phyloP scores from a whole-genome alignment of 2,888 invertebrate species.

The Ectemnius cavifrons region DNA sequence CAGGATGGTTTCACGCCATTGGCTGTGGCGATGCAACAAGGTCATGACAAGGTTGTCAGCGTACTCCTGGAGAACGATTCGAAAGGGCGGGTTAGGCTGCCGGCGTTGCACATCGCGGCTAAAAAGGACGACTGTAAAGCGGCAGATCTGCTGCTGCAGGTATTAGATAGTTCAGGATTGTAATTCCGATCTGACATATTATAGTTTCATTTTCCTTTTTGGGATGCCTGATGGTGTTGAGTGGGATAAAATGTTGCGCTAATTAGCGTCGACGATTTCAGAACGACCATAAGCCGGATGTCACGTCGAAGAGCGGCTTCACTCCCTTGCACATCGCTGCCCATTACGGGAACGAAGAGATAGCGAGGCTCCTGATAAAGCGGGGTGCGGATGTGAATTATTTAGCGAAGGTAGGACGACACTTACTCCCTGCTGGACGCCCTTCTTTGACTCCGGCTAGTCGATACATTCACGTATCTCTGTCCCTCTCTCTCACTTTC shows the following conservation, averaged over 20 bases:
- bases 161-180: slow-evolving; percentile 63
- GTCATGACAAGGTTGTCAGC: slow-evolving; percentile 97
- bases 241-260: not conserved
- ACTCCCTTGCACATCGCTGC: slow-evolving; percentile 99
- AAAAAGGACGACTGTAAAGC: slow-evolving; percentile 99
- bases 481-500: not conserved
- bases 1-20: slow-evolving; percentile 98
- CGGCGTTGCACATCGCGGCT: slow-evolving; percentile 98
- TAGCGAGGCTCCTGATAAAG: slow-evolving; percentile 92
- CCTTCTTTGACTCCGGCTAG: not conserved
- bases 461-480: not conserved
- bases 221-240: not conserved
- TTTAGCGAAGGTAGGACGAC: slow-evolving; percentile 87
- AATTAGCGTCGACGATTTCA: slow-evolving; percentile 68
- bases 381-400: slow-evolving; percentile 97
- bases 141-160: slow-evolving; percentile 92
- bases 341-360: slow-evolving; percentile 98
- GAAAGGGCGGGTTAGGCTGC: slow-evolving; percentile 95
- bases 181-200: not conserved
- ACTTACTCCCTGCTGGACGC: too few species aligned
- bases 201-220: not conserved
- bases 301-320: slow-evolving; percentile 98
- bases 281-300: slow-evolving; percentile 98
- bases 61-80: slow-evolving; percentile 97
- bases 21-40: slow-evolving; percentile 99